phyloP scores from a whole-genome alignment of 2,113 vertebrate genomes.

The Perccottus glenii region DNA sequence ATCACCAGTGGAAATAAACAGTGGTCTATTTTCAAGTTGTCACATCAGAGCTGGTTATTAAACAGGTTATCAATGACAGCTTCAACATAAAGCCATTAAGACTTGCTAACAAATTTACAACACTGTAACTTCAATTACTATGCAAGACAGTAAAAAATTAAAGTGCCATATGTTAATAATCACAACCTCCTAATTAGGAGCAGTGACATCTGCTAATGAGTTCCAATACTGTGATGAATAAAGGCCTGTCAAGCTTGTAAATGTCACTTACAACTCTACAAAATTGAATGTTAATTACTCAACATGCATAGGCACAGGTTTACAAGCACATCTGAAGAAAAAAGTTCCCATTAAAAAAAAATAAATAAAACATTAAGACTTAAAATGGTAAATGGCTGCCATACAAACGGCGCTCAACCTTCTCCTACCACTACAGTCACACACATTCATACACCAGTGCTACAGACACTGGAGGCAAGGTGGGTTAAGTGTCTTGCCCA shows the following conservation, averaged over 20 bases:
- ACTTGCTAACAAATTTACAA: conserved; percentile 52
- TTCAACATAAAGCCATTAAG: no score
- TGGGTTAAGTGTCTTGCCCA: no score
- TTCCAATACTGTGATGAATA: conserved; percentile 53
- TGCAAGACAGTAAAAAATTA: conserved; percentile 56
- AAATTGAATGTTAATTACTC: conserved; percentile 48
- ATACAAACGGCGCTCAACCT: no score
- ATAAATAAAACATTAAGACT: no score
- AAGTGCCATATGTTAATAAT: conserved; percentile 74
- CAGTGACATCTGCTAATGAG: conserved; percentile 67
- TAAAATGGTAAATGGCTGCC: no score
- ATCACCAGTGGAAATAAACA: conserved; percentile 9
- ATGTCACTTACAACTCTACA: conserved; percentile 54
- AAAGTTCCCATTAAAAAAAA: conserved; percentile 21
- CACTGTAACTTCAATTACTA: conserved; percentile 59
- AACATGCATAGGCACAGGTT: not conserved
- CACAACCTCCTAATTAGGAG: conserved; percentile 75
- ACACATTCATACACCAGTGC: no score
- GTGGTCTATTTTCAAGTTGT: conserved; percentile 48
- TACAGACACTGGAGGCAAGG: no score
- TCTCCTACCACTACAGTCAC: no score
- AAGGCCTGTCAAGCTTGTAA: conserved; percentile 49
- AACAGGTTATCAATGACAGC: conserved; percentile 30
- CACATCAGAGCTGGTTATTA: conserved; percentile 49
- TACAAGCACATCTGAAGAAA: not conserved